Percentiles rank a stretch among this genome's conserved stretches.
Conservation (phyloP, 2,113 vertebrate species). For the Mastomys natalensis region DNA sequence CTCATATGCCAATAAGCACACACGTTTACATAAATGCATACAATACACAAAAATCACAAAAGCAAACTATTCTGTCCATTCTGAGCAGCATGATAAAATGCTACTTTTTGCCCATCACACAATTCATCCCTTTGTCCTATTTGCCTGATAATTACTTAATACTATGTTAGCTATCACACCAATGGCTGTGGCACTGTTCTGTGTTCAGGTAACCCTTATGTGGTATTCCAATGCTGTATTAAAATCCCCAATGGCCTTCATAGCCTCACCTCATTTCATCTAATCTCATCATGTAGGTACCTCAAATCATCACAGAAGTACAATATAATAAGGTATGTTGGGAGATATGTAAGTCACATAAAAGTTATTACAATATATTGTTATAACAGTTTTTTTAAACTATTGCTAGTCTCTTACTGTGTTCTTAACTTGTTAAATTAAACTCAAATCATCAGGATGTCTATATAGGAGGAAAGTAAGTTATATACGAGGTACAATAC, state of each 20-base stretch:
- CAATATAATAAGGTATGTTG: neutral
- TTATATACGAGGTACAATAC: too few species aligned
- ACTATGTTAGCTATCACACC: neutral
- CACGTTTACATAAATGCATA: neutral
- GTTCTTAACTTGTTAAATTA: neutral
- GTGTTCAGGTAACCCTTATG: neutral
- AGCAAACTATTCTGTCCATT: neutral
- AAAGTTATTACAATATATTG: neutral
- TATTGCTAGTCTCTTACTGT: neutral
- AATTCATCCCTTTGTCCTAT: neutral
- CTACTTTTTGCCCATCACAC: neutral
- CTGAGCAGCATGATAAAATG: neutral
- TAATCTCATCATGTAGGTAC: neutral
- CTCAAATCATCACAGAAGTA: too few species aligned
- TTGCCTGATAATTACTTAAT: neutral
- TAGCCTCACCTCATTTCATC: neutral
- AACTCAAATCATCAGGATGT: neutral
- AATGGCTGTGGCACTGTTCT: neutral
- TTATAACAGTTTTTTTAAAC: neutral
- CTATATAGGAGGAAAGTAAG: neutral
- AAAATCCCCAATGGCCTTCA: neutral
- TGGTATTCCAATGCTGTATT: neutral
- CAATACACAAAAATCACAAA: neutral
- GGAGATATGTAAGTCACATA: neutral
- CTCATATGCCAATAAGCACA: neutral